phyloP scores from a whole-genome alignment of 2,113 vertebrate genomes.

The Colistium nudipinnis region DNA sequence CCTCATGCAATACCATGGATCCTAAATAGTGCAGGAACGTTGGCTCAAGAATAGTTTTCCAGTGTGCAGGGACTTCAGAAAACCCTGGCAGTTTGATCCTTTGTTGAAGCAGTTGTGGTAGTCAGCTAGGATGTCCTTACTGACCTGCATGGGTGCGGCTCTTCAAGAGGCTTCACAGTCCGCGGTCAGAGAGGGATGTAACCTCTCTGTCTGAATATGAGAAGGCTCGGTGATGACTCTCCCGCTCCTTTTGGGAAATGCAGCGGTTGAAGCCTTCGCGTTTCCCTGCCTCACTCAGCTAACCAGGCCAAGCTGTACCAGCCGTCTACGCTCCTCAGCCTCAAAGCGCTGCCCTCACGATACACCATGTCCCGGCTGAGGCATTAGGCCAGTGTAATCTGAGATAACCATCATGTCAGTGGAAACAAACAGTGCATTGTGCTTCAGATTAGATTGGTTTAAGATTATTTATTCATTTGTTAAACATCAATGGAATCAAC shows the following conservation, averaged over 20 bases:
- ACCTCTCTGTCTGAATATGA: conserved; percentile 36
- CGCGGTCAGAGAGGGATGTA: conserved; percentile 21
- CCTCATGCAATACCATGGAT: conserved; percentile 23
- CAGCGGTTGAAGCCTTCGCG: conserved; percentile 13
- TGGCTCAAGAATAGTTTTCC: conserved; percentile 30
- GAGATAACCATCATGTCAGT: conserved; percentile 25
- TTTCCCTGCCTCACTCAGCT: conserved; percentile 38
- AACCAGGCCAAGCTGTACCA: conserved; percentile 32
- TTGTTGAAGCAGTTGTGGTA: conserved; percentile 30
- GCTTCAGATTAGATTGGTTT: conserved; percentile 15
- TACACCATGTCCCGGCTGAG: conserved; percentile 2
- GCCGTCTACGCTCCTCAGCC: neutral
- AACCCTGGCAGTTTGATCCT: conserved; percentile 19
- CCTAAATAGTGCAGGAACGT: conserved; percentile 33
- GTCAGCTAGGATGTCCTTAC: conserved; percentile 34
- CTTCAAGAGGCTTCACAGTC: conserved; percentile 13
- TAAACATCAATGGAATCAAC: conserved; percentile 47
- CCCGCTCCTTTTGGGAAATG: conserved; percentile 39
- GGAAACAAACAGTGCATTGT: conserved; percentile 34
- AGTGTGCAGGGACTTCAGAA: conserved; percentile 14
- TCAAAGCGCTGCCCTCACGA: conserved; percentile 24
- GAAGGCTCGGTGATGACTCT: conserved; percentile 42
- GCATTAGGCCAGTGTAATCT: conserved; percentile 19
- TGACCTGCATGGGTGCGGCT: conserved; percentile 51
- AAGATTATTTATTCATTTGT: conserved; percentile 24